phyloP scores from a whole-genome alignment of 2,113 vertebrate species.

The Hippocampus barbouri region DNA sequence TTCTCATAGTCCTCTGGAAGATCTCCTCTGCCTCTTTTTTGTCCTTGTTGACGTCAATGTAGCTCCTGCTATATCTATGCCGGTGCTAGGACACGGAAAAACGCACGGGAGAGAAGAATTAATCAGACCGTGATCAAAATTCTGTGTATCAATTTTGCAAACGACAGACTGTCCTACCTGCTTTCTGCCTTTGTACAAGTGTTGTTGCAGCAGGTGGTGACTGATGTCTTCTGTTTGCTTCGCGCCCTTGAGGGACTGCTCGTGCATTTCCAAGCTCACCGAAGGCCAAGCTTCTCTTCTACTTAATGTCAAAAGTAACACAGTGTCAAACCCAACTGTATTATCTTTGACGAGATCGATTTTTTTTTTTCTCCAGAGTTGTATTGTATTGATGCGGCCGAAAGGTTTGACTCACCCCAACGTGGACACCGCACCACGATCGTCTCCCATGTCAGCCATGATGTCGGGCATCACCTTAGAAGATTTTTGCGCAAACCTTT shows the following conservation, averaged over 20 bases:
- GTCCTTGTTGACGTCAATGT: slow-evolving; percentile 73
- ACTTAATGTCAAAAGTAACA: background rate
- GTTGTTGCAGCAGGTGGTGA: slow-evolving; percentile 89
- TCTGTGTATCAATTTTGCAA: background rate
- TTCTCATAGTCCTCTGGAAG: slow-evolving; percentile 96
- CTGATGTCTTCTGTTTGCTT: slow-evolving; percentile 78
- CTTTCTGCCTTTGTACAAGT: slow-evolving; percentile 89
- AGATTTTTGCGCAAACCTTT: slow-evolving; percentile 75
- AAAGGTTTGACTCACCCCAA: slow-evolving; percentile 45
- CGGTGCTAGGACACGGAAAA: slow-evolving; percentile 72
- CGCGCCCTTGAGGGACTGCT: slow-evolving; percentile 76
- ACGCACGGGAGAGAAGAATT: background rate
- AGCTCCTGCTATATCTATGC: slow-evolving; percentile 87
- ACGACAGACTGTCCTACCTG: slow-evolving; percentile 68
- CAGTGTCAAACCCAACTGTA: too few species aligned
- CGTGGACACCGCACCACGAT: background rate
- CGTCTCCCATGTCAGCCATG: slow-evolving; percentile 29
- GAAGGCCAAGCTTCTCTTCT: slow-evolving; percentile 82
- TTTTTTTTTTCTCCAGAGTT: too few species aligned
- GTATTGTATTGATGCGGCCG: too few species aligned
- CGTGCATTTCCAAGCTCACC: slow-evolving; percentile 87
- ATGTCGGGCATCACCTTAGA: slow-evolving; percentile 59
- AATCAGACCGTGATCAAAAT: background rate
- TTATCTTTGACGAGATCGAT: too few species aligned
- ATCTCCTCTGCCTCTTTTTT: slow-evolving; percentile 91